These are phyloP conservation scores for Melitaea cinxia DNA, from an alignment of 1,140 invertebrate genomes.

Conservation along the genomic window DNA sequence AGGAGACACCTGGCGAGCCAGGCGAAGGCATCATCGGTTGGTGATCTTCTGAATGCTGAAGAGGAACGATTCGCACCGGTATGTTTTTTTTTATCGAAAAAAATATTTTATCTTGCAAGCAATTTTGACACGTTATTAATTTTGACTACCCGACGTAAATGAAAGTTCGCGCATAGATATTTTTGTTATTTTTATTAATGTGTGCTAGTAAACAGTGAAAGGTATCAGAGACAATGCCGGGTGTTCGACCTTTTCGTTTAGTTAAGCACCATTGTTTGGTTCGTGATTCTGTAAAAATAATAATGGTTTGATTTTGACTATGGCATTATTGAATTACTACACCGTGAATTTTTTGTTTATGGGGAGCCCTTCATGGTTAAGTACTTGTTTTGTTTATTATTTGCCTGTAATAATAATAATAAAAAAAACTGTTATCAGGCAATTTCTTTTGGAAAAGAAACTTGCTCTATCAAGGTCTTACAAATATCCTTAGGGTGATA, in stretches of 20 bases:
- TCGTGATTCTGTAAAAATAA: conserved; percentile 21
- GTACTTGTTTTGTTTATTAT: neutral
- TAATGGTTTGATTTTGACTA: conserved; percentile 20
- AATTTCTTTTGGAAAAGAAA: too few relatives aligned
- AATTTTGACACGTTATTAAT: conserved; percentile 26
- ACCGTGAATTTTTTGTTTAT: conserved; percentile 2
- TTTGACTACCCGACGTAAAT: conserved; percentile 16
- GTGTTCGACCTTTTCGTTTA: conserved; percentile 29
- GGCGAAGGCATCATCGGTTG: conserved; percentile 73
- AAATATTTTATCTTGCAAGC: neutral
- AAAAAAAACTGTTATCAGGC: too few relatives aligned
- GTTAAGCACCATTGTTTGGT: conserved; percentile 23
- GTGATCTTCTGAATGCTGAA: conserved; percentile 72
- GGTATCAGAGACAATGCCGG: conserved; percentile 25
- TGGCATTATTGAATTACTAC: neutral
- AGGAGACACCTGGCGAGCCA: conserved; percentile 65
- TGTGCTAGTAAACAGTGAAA: conserved; percentile 30
- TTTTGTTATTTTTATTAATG: conserved; percentile 18
- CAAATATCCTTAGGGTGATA: conserved; percentile 13
- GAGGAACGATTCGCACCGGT: conserved; percentile 71
- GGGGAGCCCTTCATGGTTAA: neutral
- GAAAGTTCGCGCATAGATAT: conserved; percentile 15
- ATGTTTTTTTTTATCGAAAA: conserved; percentile 35
- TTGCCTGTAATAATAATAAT: neutral
- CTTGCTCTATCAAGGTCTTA: neutral